phyloP scores from a whole-genome alignment of 2,888 invertebrate species.

The Cephus rjabovi region DNA sequence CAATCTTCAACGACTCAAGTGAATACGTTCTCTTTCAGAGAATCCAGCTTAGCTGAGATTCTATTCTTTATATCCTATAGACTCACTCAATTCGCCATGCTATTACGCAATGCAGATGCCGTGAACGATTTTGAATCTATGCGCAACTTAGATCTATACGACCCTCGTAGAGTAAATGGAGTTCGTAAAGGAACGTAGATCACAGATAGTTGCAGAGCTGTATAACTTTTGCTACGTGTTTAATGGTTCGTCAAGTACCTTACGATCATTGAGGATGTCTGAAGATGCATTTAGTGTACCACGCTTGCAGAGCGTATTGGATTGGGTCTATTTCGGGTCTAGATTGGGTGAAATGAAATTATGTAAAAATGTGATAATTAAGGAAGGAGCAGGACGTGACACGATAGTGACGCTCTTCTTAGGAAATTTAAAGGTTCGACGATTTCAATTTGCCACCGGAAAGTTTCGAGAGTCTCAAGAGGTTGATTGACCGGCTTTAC shows the following conservation, averaged over 20 bases:
- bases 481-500: conserved; percentile 4
- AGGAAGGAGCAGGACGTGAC: background rate
- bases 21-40: conserved; percentile 10
- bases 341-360: background rate
- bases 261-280: background rate
- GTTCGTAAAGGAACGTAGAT: background rate
- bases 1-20: conserved; percentile 20
- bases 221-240: background rate
- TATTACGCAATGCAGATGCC: background rate
- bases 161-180: background rate
- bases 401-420: background rate
- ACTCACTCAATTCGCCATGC: background rate
- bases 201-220: background rate
- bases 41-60: conserved; percentile 41
- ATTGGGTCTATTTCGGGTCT: background rate
- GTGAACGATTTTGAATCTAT: background rate
- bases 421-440: background rate
- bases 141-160: background rate
- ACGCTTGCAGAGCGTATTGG: background rate
- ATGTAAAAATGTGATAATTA: background rate
- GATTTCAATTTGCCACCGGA: background rate
- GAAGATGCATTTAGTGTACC: background rate
- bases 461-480: background rate
- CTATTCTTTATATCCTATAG: background rate
- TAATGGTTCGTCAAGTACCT: background rate